Conservation (phyloP, 2,113 vertebrate species). For the Cygnus atratus region DNA sequence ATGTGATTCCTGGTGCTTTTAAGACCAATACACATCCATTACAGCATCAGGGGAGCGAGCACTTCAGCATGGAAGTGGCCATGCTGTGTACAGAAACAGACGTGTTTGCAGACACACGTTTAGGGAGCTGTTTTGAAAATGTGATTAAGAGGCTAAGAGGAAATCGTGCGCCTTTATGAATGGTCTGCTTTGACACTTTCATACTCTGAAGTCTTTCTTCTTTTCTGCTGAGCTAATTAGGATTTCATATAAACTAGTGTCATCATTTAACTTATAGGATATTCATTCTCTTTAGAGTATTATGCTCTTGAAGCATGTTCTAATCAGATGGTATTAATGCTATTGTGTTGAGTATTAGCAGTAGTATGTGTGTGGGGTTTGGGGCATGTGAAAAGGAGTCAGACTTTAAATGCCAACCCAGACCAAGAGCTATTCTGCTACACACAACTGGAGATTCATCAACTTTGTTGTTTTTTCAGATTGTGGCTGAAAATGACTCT, state of each 20-base stretch:
- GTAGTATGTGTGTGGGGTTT: constrained; percentile 79
- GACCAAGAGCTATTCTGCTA: constrained; percentile 76
- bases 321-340: constrained; percentile 83
- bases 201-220: constrained; percentile 68
- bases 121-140: constrained; percentile 1
- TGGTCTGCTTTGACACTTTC: constrained; percentile 12
- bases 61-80: neutral
- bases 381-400: constrained; percentile 70
- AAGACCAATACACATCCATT: neutral
- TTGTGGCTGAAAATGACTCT: neutral
- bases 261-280: constrained; percentile 64
- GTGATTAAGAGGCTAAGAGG: neutral
- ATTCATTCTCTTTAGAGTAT: constrained; percentile 65
- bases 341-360: constrained; percentile 84
- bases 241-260: constrained; percentile 70
- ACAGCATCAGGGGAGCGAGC: neutral
- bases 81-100: neutral
- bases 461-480: constrained; percentile 16
- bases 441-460: constrained; percentile 60
- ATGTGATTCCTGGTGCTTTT: neutral
- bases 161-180: constrained; percentile 8
- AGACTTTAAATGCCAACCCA: constrained; percentile 74
- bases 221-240: constrained; percentile 81
- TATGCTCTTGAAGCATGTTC: constrained; percentile 82
- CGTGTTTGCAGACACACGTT: neutral